These are phyloP conservation scores for Agriopis marginaria DNA, from an alignment of 2,888 invertebrate species.

Conservation along the genomic window DNA sequence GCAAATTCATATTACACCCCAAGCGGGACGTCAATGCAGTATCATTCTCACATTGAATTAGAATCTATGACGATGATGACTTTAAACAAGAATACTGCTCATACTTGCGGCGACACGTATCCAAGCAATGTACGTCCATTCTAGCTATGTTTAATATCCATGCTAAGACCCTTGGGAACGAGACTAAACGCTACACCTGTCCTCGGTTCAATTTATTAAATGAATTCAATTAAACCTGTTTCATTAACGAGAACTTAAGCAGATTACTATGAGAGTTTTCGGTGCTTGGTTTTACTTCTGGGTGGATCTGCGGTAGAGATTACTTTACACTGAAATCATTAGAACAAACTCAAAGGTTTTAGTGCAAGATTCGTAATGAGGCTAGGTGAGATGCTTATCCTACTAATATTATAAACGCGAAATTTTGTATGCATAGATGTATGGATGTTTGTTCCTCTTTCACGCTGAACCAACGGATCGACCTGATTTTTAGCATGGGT, in stretches of 20 bases:
- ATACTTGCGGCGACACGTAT: neutral
- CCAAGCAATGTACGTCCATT: neutral
- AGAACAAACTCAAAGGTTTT: constrained; percentile 1
- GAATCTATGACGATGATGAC: too few species aligned
- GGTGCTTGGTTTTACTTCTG: constrained; percentile 28
- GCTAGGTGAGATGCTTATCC: neutral
- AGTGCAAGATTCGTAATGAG: neutral
- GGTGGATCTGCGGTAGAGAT: constrained; percentile 11
- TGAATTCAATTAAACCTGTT: constrained; percentile 61
- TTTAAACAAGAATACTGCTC: neutral
- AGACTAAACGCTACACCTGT: constrained; percentile 54
- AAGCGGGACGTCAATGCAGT: too few species aligned
- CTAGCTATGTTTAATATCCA: constrained; percentile 11
- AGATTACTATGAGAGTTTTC: constrained; percentile 33
- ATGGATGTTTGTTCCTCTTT: too few species aligned
- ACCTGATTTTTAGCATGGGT: too few species aligned
- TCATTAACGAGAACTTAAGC: constrained; percentile 34
- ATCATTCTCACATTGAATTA: too few species aligned
- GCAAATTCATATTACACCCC: too few species aligned
- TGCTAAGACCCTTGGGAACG: constrained; percentile 55
- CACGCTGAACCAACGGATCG: too few species aligned
- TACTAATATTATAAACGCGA: too few species aligned
- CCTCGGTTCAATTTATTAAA: constrained; percentile 53
- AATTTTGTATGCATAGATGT: too few species aligned
- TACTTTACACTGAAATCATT: constrained; percentile 6